Evolutionary conservation across 2,113 vertebrate species (phyloP), one percentile per base, ranked within the genome.

Genomic region (Pitta sordida): DNA sequence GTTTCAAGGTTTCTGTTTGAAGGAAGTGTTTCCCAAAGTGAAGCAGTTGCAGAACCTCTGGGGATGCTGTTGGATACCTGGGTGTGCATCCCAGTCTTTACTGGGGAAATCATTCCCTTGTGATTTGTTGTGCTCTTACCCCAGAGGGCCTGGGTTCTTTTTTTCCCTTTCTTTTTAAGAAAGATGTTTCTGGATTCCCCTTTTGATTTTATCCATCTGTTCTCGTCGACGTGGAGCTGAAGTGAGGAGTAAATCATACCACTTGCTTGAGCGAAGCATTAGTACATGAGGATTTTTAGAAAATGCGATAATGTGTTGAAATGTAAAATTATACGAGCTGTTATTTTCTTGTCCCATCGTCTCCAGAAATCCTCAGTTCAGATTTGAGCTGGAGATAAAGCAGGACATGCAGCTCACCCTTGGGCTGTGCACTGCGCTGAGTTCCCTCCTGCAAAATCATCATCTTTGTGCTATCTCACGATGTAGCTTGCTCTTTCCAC

Each of bases 171-270:
- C 34, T 10, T 56, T 64, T 49, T 24, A 53, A 83, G 39, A 69
- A 64, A 62, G 67, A 73, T 63, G 59, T 83, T 76, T 88, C 82
- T 94, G 83, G 67, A 67, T 90, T 94, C 83, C 68, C 73, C 15
- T 81, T 94, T 91, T 67, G 88, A 75, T 85, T 89, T 84, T 21
- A 21, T 63, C 79, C 90, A 92, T 96, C 96, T 95, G 95, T 94
- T 95, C 43, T 39, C 34, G 0, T 73, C 91, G 75, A 1, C 1
- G 3, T 56, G 68, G 87, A 91, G 86, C 92, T 71, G 91, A 55
- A 93, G 77, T 5, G 91, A 71, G 37, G 85, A 71, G 43, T 48
- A 69, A 87, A 73, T 41, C 43, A 0, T 49, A 9, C 68, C 0
- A 7, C 46, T 62, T 39, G 53, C 64, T 75, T 6, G 27, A 48